Conservation (phyloP, 2,888 invertebrate species). For the Oligia fasciuncula region DNA sequence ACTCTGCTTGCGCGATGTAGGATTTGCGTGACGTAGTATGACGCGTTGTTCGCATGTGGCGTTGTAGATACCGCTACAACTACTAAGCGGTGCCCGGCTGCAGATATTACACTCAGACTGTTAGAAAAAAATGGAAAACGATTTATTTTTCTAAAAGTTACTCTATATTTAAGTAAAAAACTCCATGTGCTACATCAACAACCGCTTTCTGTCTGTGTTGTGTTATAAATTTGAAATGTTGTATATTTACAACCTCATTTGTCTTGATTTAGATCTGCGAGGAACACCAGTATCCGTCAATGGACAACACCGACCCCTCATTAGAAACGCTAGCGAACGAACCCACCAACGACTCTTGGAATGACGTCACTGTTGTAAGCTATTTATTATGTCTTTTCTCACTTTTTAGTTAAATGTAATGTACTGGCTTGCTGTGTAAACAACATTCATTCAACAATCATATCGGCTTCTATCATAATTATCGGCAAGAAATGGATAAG, state of each 20-base stretch:
- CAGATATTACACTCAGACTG: no score
- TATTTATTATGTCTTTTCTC: background rate
- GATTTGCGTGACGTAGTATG: no score
- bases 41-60: no score
- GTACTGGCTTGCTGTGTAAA: background rate
- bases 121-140: background rate
- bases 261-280: constrained; percentile 82
- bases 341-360: constrained; percentile 81
- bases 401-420: background rate
- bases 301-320: constrained; percentile 83
- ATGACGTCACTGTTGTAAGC: constrained; percentile 76
- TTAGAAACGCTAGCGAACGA: constrained; percentile 79
- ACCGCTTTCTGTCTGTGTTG: background rate
- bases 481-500: background rate
- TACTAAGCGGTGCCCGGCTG: background rate
- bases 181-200: background rate
- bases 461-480: background rate
- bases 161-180: background rate
- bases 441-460: background rate
- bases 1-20: no score
- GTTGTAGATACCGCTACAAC: no score
- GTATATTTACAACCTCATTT: background rate
- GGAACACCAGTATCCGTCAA: constrained; percentile 87
- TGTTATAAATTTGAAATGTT: background rate
- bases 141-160: background rate